Conservation (phyloP, 2,113 vertebrate species). For the Pseudonaja textilis region DNA sequence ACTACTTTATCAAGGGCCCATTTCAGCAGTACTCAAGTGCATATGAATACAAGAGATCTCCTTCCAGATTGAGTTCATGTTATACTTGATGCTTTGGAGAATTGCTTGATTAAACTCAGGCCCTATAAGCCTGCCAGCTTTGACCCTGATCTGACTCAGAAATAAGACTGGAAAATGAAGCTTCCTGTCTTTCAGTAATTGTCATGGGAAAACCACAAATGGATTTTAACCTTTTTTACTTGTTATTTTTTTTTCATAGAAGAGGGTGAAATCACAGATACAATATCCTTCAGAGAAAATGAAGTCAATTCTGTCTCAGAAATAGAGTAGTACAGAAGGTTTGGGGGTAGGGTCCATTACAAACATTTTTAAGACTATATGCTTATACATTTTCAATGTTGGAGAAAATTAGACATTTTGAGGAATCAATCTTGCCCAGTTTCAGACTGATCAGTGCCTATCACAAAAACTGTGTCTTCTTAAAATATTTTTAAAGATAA, state of each 20-base stretch:
- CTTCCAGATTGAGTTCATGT: neutral
- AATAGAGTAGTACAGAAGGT: neutral
- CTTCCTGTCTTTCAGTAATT: neutral
- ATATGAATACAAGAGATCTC: neutral
- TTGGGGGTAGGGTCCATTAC: neutral
- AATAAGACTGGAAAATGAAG: neutral
- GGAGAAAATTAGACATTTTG: neutral
- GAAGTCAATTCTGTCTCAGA: neutral
- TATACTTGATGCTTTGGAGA: neutral
- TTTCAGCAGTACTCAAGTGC: neutral
- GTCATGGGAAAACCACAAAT: neutral
- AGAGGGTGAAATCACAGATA: neutral
- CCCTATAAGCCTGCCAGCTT: neutral
- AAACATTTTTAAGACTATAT: neutral
- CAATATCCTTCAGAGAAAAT: neutral
- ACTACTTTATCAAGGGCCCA: neutral
- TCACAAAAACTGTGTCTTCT: neutral
- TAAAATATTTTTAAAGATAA: neutral
- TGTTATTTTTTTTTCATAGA: neutral
- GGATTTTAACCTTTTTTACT: neutral
- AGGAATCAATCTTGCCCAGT: neutral
- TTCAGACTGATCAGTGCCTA: neutral
- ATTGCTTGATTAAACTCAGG: neutral
- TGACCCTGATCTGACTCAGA: neutral
- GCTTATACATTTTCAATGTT: neutral